A percentile compares a stretch with the other conserved stretches of the same genome.
These are phyloP conservation scores for Tetanocera ferruginea DNA, from an alignment of 2,888 invertebrate species.

Conservation along the genomic window DNA sequence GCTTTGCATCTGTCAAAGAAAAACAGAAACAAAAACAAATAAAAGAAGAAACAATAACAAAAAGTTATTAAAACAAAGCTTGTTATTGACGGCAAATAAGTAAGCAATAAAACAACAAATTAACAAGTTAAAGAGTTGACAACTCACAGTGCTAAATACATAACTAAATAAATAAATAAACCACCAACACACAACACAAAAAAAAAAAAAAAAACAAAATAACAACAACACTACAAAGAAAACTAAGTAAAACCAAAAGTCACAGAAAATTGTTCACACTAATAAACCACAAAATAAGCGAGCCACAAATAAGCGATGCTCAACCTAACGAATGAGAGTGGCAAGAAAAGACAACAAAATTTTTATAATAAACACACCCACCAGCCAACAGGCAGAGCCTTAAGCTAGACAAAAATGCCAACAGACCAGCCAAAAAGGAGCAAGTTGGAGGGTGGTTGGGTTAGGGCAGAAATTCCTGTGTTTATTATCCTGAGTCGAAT, in stretches of 20 bases:
- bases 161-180: neutral
- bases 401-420: neutral
- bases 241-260: neutral
- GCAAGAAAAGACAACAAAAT: neutral
- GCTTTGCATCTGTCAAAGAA: no score
- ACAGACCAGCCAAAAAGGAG: neutral
- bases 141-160: neutral
- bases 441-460: neutral
- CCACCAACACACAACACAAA: neutral
- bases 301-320: no score
- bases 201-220: no score
- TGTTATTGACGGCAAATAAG: constrained; percentile 15
- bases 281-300: neutral
- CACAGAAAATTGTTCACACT: neutral
- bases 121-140: neutral
- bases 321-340: no score
- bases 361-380: neutral
- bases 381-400: no score
- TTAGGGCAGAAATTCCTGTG: neutral
- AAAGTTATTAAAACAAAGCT: neutral
- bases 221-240: neutral
- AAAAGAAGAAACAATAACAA: neutral
- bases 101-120: neutral
- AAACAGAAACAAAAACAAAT: neutral
- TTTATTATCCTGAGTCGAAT: neutral